Conservation (phyloP, 2,113 vertebrate species). For the Parotia lawesii region DNA sequence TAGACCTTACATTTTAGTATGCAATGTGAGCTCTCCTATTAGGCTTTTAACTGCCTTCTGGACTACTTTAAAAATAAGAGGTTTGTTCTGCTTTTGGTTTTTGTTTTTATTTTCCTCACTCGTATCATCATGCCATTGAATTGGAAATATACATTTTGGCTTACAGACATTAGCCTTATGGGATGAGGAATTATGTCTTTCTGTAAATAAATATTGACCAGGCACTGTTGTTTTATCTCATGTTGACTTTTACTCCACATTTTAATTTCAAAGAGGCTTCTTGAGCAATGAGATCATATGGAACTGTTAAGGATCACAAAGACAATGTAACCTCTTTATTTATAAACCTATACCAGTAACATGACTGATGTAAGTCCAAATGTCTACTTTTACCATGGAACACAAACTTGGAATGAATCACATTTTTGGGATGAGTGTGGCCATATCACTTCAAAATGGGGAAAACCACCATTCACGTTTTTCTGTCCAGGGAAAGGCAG, state of each 20-base stretch:
- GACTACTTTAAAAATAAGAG: background rate
- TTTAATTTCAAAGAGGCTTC: background rate
- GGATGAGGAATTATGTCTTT: background rate
- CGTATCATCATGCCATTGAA: background rate
- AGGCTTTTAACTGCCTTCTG: background rate
- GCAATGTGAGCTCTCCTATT: background rate
- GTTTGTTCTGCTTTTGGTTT: background rate
- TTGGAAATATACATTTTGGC: background rate
- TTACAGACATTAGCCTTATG: background rate
- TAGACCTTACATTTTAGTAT: background rate
- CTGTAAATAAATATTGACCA: background rate
- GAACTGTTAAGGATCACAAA: background rate
- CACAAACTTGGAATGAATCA: background rate
- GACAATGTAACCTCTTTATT: background rate
- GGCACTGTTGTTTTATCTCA: background rate
- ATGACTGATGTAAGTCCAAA: background rate
- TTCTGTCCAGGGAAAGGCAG: background rate
- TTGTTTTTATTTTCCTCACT: background rate
- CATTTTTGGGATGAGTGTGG: background rate
- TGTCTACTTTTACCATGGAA: background rate
- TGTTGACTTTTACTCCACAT: background rate
- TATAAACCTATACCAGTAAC: background rate
- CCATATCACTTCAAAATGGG: background rate
- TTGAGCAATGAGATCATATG: background rate
- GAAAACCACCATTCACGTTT: background rate